phyloP scores from a whole-genome alignment of 2,888 invertebrate species.

The Agrenia bidenticulata region DNA sequence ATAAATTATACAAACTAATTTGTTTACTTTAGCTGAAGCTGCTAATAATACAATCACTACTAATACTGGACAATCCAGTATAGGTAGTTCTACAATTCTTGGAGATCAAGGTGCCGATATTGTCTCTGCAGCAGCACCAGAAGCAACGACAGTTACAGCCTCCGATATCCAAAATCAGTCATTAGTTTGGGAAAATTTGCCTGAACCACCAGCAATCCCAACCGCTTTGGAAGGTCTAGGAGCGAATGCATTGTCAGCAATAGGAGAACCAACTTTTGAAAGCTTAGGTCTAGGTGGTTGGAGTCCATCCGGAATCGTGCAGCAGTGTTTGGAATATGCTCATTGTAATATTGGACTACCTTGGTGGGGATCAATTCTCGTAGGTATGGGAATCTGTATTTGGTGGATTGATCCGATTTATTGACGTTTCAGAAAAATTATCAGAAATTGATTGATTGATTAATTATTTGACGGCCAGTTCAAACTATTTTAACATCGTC shows the following conservation, averaged over 20 bases:
- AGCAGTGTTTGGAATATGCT: slow-evolving; percentile 75
- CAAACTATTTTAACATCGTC: too few species aligned
- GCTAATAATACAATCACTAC: background rate
- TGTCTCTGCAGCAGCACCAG: too few species aligned
- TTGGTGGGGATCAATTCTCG: slow-evolving; percentile 88
- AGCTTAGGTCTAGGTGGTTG: slow-evolving; percentile 81
- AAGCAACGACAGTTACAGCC: background rate
- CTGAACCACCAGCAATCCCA: slow-evolving; percentile 49
- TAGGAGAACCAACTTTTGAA: slow-evolving; percentile 74
- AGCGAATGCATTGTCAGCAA: slow-evolving; percentile 38
- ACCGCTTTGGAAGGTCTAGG: slow-evolving; percentile 29
- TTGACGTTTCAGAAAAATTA: slow-evolving; percentile 2
- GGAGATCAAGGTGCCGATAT: too few species aligned
- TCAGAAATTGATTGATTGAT: background rate
- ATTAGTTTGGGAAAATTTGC: slow-evolving; percentile 42
- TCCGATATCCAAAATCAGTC: background rate
- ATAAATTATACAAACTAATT: background rate
- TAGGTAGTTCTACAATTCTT: background rate
- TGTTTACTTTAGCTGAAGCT: background rate
- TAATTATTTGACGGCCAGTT: too few species aligned
- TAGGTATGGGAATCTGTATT: slow-evolving; percentile 61
- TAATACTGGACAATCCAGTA: background rate
- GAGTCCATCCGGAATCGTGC: slow-evolving; percentile 78
- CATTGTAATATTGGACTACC: slow-evolving; percentile 81
- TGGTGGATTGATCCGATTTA: background rate